Evolutionary conservation across 2,113 vertebrate species (phyloP), one percentile per base, ranked within the genome.

Genomic region (Enhydra lutris): DNA sequence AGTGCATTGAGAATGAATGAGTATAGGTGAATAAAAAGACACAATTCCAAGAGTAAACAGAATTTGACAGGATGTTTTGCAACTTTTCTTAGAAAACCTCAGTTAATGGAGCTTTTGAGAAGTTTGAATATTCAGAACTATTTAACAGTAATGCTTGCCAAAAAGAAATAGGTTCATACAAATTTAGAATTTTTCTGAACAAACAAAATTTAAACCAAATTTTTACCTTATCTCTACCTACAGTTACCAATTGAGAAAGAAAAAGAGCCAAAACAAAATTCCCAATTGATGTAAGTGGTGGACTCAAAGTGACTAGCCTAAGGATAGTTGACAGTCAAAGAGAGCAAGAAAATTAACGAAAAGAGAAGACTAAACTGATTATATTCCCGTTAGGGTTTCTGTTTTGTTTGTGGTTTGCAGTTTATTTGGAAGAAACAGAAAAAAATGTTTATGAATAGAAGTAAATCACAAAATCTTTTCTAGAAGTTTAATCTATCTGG

Each of bases 171-270:
- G 18, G 5, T 79, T 50, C 78, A 92, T 63, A 81, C 10, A 79
- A 67, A 90, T 65, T 95, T 86, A 92, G 74, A 90, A 73, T 73
- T 23, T 83, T 90, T 79, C 47, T 85, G 42, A 95, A 85, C 13
- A 91, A 88, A 86, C n/a, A 92, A 73, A 79, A 69, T 63, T 29
- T 80, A 85, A 92, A n/a, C 6, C 71, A 55, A 89, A 73, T 3
- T 26, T 69, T 93, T 74, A 82, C 20, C 47, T 92, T 12, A 47
- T 83, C 4, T 4, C 36, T 89, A 82, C 7, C 6, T 7, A 21
- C 65, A 36, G 55, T 89, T 89, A 45, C 13, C 21, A 73, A 14
- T 7, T 50, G 24, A 97, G n/a, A 90, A 83, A 81, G 57, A 45
- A 47, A 73, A 61, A 93, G n/a, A 81, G 2, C 34, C 13, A 74